Conservation (phyloP, 1,140 invertebrate species). For the Atopsyche davidsoni region DNA sequence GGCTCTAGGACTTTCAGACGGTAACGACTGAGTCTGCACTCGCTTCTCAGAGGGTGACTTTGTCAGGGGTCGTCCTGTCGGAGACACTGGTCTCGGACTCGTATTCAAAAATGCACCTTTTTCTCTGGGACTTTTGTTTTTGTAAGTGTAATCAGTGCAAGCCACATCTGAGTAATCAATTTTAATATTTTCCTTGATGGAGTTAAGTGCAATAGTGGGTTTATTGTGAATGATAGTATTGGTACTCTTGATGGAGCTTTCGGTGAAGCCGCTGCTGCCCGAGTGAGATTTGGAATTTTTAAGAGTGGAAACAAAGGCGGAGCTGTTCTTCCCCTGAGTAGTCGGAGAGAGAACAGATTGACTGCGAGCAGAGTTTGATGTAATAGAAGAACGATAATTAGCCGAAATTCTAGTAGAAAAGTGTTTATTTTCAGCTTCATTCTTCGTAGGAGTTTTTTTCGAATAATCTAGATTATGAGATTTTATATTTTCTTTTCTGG, state of each 20-base stretch:
- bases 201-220: constrained; percentile 1
- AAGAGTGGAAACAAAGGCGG: constrained; percentile 14
- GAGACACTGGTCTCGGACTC: constrained; percentile 9
- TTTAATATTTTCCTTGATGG: constrained; percentile 20
- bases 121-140: too few species aligned
- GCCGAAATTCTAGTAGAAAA: too few species aligned
- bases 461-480: constrained; percentile 3
- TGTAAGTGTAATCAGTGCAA: too few species aligned
- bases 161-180: too few species aligned
- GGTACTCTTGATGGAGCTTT: constrained; percentile 21
- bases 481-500: constrained; percentile 6
- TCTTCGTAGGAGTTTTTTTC: too few species aligned
- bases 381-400: background rate
- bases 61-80: too few species aligned
- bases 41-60: too few species aligned
- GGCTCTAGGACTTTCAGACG: too few species aligned
- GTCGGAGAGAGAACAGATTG: constrained; percentile 1
- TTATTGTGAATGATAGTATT: constrained; percentile 15
- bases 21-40: too few species aligned
- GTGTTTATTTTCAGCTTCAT: too few species aligned
- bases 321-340: constrained; percentile 10
- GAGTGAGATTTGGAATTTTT: constrained; percentile 22
- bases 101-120: background rate
- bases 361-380: background rate
- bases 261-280: constrained; percentile 19